Percentiles rank a stretch among this genome's conserved stretches.
These are phyloP conservation scores for Procambarus clarkii DNA, from an alignment of 1,140 invertebrate species.

Conservation along the genomic window DNA sequence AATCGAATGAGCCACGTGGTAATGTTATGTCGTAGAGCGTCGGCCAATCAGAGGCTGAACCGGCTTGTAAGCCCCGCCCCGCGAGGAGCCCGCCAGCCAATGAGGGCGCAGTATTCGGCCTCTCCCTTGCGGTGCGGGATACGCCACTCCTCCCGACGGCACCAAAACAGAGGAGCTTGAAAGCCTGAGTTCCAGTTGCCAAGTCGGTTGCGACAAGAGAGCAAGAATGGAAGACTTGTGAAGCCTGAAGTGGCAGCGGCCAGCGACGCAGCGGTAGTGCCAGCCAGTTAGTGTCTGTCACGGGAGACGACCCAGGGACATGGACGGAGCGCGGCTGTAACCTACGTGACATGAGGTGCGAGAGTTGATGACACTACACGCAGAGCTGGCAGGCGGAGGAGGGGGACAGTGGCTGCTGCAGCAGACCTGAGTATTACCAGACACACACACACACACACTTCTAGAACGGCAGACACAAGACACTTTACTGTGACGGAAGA, in stretches of 20 bases:
- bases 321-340: conserved; percentile 65
- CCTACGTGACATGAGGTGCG: conserved; percentile 43
- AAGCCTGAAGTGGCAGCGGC: conserved; percentile 62
- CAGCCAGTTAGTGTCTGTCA: conserved; percentile 64
- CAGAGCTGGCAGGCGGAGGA: conserved; percentile 66
- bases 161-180: conserved; percentile 70
- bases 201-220: conserved; percentile 69
- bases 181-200: conserved; percentile 61
- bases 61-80: conserved; percentile 52
- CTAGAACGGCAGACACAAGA: conserved; percentile 19
- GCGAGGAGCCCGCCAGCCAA: conserved; percentile 18
- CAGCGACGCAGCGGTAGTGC: conserved; percentile 68
- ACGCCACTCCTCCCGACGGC: conserved; percentile 50
- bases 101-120: neutral
- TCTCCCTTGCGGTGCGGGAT: conserved; percentile 46
- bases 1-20: conserved; percentile 69
- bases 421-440: conserved; percentile 15
- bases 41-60: conserved; percentile 44
- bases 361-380: conserved; percentile 68
- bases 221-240: conserved; percentile 66
- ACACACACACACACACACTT: neutral
- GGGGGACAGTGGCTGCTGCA: conserved; percentile 62
- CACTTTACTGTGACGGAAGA: conserved; percentile 37
- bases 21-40: conserved; percentile 61
- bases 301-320: conserved; percentile 56